phyloP scores from a whole-genome alignment of 2,888 invertebrate species.

The Sphecodes monilicornis region DNA sequence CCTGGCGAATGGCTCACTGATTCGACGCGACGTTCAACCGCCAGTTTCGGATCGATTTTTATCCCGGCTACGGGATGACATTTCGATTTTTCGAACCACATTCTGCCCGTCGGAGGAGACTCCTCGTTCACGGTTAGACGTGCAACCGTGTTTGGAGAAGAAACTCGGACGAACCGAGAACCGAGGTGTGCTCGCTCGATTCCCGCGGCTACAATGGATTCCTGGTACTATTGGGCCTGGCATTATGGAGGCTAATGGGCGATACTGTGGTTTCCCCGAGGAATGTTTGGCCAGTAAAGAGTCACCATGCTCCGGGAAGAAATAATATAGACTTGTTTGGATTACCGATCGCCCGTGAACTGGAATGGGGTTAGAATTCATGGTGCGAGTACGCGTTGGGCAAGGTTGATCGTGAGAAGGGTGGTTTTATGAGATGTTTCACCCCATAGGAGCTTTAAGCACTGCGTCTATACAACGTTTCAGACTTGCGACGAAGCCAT shows the following conservation, averaged over 20 bases:
- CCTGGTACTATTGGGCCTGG: neutral
- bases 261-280: neutral
- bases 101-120: neutral
- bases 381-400: neutral
- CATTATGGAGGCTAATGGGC: neutral
- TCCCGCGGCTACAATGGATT: neutral
- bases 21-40: neutral
- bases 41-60: neutral
- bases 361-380: neutral
- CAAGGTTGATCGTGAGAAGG: neutral
- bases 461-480: too few species aligned
- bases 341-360: neutral
- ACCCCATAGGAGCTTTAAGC: neutral
- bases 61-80: neutral
- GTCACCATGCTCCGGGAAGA: neutral
- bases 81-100: constrained; percentile 16
- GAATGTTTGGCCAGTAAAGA: constrained; percentile 13
- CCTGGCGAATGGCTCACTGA: neutral
- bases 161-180: neutral
- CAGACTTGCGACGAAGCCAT: too few species aligned
- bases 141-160: neutral
- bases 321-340: constrained; percentile 5
- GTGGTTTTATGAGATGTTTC: neutral
- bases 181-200: neutral
- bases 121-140: neutral